A percentile compares a stretch with the other conserved stretches of the same genome.
phyloP scores from a whole-genome alignment of 2,888 invertebrate genomes.

The Brenthis hecate region DNA sequence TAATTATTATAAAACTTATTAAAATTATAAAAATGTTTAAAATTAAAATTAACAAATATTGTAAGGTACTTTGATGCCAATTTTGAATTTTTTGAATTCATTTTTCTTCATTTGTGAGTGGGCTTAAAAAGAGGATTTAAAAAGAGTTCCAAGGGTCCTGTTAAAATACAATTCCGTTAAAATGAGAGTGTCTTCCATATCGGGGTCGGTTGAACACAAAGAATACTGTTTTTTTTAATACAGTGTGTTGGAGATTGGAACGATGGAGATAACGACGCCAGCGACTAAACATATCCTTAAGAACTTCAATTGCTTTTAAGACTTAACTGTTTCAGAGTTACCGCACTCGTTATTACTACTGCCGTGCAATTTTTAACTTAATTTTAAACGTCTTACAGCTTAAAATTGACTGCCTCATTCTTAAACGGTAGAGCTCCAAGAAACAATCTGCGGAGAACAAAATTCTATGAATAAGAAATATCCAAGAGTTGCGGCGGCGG shows the following conservation, averaged over 20 bases:
- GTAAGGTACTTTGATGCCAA: no score
- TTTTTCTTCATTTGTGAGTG: no score
- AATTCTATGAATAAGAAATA: conserved; percentile 27
- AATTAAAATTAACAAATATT: no score
- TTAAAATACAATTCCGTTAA: no score
- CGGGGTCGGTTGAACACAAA: background rate
- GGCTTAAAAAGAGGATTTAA: no score
- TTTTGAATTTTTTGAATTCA: no score
- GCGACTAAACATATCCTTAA: conserved; percentile 18
- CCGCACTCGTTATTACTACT: background rate
- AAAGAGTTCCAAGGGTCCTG: no score
- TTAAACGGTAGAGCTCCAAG: conserved; percentile 10
- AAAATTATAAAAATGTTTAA: no score
- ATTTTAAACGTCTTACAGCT: background rate
- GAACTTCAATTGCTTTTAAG: conserved; percentile 17
- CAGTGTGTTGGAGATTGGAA: conserved; percentile 9
- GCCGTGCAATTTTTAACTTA: background rate
- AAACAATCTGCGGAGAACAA: conserved; percentile 26
- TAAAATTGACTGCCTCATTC: background rate
- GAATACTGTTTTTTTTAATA: conserved; percentile 4
- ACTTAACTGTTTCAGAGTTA: conserved; percentile 14
- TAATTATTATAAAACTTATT: no score
- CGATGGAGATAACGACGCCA: conserved; percentile 3
- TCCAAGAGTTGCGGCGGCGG: conserved; percentile 10
- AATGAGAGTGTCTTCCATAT: no score